phyloP scores from a whole-genome alignment of 1,140 invertebrate genomes.

The Hypothenemus hampei region DNA sequence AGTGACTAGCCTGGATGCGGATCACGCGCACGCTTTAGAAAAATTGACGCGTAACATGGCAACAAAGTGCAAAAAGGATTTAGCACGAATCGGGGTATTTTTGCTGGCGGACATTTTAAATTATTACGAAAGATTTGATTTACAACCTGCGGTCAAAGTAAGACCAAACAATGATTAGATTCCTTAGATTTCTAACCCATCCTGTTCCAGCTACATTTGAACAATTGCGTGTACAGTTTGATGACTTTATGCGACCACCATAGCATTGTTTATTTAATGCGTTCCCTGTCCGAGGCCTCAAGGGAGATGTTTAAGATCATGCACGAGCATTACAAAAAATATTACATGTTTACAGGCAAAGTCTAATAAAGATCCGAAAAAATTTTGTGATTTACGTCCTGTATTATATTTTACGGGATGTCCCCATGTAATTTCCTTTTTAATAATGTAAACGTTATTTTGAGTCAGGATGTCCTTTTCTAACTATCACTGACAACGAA shows the following conservation, averaged over 20 bases:
- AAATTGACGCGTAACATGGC: slow-evolving; percentile 38
- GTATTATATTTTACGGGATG: too few species aligned
- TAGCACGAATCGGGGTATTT: slow-evolving; percentile 38
- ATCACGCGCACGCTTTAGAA: slow-evolving; percentile 38
- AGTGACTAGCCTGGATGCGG: slow-evolving; percentile 34
- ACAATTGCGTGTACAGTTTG: slow-evolving; percentile 39
- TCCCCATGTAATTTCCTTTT: too few species aligned
- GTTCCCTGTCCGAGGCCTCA: slow-evolving; percentile 37
- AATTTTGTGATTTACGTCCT: not conserved
- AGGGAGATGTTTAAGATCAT: slow-evolving; percentile 42
- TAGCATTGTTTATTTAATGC: slow-evolving; percentile 36
- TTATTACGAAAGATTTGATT: slow-evolving; percentile 34
- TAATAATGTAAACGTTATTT: too few species aligned
- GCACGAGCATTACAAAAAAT: slow-evolving; percentile 42
- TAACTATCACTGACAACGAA: too few species aligned
- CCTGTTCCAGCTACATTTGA: slow-evolving; percentile 38
- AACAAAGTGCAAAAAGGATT: slow-evolving; percentile 33
- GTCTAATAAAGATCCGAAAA: slow-evolving; percentile 31
- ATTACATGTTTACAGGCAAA: slow-evolving; percentile 44
- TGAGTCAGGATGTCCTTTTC: too few species aligned
- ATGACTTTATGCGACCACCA: slow-evolving; percentile 39
- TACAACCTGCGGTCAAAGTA: slow-evolving; percentile 39
- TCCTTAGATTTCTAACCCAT: slow-evolving; percentile 4
- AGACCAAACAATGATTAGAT: slow-evolving; percentile 1
- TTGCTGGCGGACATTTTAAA: slow-evolving; percentile 41